phyloP scores from a whole-genome alignment of 2,797 vertebrate genomes.

The Danionella dracula region DNA sequence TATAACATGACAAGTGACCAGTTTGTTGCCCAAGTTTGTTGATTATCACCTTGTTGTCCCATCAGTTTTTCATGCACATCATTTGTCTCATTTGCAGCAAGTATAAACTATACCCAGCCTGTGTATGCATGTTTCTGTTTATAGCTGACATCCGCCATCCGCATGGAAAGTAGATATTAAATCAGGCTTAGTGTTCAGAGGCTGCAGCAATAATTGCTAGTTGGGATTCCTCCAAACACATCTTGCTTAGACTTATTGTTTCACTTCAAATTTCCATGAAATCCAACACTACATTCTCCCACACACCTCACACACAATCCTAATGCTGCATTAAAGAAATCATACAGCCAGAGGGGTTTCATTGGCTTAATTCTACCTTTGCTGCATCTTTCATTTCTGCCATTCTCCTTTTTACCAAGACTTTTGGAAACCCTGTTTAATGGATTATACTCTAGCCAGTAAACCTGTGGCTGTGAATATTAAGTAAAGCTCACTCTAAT shows the following conservation, averaged over 20 bases:
- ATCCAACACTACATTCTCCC: slow-evolving; percentile 3
- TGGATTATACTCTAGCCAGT: no score
- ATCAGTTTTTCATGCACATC: no score
- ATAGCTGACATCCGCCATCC: neutral
- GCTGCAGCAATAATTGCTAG: neutral
- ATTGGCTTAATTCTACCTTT: neutral
- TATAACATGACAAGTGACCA: no score
- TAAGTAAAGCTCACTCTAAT: neutral
- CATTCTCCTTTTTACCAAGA: neutral
- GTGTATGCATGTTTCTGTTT: no score
- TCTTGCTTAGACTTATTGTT: slow-evolving; percentile 10
- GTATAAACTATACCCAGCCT: no score
- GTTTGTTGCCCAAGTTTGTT: no score
- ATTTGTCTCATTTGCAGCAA: no score
- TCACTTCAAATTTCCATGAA: slow-evolving; percentile 15
- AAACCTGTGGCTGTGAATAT: neutral
- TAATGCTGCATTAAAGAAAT: neutral
- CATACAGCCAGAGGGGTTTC: neutral
- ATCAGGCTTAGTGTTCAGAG: neutral
- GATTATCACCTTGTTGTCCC: no score
- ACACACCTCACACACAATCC: neutral
- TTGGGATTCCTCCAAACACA: slow-evolving; percentile 16
- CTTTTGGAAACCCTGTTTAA: neutral
- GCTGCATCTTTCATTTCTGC: neutral
- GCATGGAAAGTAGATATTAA: no score